Percentiles rank a stretch among this genome's conserved stretches.
Conservation (phyloP, 2,888 invertebrate genomes). For the Frankliniella fusca region DNA sequence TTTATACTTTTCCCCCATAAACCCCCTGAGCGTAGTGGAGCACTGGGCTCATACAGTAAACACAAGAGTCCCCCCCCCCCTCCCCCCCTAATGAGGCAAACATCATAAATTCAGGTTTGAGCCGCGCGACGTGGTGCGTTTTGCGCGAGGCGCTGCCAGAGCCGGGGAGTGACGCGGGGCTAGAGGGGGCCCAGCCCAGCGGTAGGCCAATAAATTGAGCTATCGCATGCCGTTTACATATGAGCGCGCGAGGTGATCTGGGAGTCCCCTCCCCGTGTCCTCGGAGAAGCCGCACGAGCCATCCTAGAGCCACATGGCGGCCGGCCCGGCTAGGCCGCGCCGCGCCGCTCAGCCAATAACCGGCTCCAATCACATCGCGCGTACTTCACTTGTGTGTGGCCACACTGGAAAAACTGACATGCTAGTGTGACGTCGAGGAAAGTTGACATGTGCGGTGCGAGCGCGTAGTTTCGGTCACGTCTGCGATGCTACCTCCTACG, state of each 20-base stretch:
- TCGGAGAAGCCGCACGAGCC: not conserved
- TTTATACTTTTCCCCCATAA: too few relatives aligned
- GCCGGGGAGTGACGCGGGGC: not conserved
- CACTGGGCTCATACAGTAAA: not conserved
- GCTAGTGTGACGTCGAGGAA: too few relatives aligned
- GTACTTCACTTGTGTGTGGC: too few relatives aligned
- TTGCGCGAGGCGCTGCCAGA: not conserved
- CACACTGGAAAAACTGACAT: too few relatives aligned
- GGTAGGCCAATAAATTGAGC: not conserved
- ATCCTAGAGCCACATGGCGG: too few relatives aligned
- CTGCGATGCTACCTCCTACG: too few relatives aligned
- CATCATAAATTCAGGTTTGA: constrained; percentile 19
- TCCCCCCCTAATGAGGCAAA: not conserved
- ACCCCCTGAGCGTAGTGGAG: too few relatives aligned
- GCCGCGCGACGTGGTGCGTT: not conserved
- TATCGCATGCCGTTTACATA: constrained; percentile 15
- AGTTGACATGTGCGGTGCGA: too few relatives aligned
- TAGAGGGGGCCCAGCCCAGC: not conserved
- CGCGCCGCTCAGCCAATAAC: too few relatives aligned
- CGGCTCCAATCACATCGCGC: too few relatives aligned
- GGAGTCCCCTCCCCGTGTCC: not conserved
- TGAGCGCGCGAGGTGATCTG: not conserved
- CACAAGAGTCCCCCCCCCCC: not conserved
- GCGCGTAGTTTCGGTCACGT: too few relatives aligned
- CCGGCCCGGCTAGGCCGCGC: too few relatives aligned